These are phyloP conservation scores for Gallinago jamesoni DNA, from an alignment of 2,113 vertebrate genomes.

Conservation along the genomic window DNA sequence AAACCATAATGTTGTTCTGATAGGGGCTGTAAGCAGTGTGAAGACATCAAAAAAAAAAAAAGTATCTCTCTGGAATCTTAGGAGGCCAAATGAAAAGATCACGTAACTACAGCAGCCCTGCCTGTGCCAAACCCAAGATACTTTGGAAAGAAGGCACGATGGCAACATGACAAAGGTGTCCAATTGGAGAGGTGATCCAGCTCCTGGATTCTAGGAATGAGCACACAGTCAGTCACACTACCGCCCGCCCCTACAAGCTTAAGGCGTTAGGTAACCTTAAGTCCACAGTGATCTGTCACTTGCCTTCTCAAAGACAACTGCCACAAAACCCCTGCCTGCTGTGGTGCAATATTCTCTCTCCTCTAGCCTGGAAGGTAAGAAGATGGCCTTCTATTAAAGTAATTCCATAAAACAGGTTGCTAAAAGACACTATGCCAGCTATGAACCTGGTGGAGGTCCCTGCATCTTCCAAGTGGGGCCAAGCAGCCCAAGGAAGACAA, in stretches of 20 bases:
- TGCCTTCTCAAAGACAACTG: neutral
- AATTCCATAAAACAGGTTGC: neutral
- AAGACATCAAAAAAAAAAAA: neutral
- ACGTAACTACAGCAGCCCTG: neutral
- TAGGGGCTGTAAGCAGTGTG: neutral
- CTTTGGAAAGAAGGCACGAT: neutral
- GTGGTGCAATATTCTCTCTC: neutral
- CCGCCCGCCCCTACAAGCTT: neutral
- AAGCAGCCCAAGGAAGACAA: neutral
- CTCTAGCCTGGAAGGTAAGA: neutral
- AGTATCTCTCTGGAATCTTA: neutral
- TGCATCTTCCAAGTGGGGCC: neutral
- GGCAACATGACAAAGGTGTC: neutral
- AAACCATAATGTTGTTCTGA: slow-evolving; percentile 12
- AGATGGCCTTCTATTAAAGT: neutral
- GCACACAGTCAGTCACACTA: neutral
- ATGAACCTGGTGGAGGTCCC: accelerated
- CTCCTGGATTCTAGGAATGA: neutral
- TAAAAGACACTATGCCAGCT: neutral
- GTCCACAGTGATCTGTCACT: neutral
- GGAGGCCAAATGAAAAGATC: slow-evolving; percentile 12
- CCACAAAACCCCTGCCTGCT: neutral
- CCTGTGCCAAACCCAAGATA: slow-evolving; percentile 4
- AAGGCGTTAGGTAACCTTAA: neutral
- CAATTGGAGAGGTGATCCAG: neutral